These are phyloP conservation scores for Neocloeon triangulifer DNA, from an alignment of 1,140 invertebrate species.

Conservation along the genomic window DNA sequence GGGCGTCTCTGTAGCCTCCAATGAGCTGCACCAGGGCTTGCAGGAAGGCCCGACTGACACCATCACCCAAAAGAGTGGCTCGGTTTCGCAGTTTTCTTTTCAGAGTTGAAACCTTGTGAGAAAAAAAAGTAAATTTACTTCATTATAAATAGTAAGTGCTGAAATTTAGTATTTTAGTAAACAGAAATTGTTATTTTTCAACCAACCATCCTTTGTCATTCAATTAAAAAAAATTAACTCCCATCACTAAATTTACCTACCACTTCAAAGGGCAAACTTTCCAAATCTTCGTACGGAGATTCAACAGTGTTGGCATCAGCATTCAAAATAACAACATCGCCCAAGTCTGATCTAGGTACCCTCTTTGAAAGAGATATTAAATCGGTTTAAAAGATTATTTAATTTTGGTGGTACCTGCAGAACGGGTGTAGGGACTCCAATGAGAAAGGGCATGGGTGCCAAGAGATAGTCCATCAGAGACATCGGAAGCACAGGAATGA, in stretches of 20 bases:
- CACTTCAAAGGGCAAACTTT: slow-evolving; percentile 59
- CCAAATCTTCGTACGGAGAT: slow-evolving; percentile 71
- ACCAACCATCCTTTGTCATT: slow-evolving; percentile 7
- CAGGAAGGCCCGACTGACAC: slow-evolving; percentile 74
- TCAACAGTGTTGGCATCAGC: slow-evolving; percentile 67
- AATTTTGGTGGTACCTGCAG: slow-evolving; percentile 36
- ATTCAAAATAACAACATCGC: slow-evolving; percentile 78
- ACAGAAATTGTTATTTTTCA: background rate
- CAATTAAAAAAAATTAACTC: slow-evolving; percentile 4
- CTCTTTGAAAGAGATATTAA: slow-evolving; percentile 20
- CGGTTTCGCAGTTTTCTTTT: slow-evolving; percentile 46
- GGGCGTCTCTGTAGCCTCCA: slow-evolving; percentile 78
- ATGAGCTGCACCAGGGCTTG: slow-evolving; percentile 74
- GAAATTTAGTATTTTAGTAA: too few relatives aligned
- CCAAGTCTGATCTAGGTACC: slow-evolving; percentile 48
- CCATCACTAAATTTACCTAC: slow-evolving; percentile 21
- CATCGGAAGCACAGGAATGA: slow-evolving; percentile 77
- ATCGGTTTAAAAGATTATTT: background rate
- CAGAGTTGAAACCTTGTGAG: slow-evolving; percentile 39
- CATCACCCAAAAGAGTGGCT: slow-evolving; percentile 54
- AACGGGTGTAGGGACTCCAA: slow-evolving; percentile 68
- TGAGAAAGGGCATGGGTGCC: slow-evolving; percentile 87
- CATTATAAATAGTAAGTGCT: too few relatives aligned
- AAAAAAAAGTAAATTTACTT: too few relatives aligned
- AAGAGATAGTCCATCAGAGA: slow-evolving; percentile 73